Evolutionary conservation across 2,113 vertebrate genomes (phyloP).

Genomic region (Percina caprodes): DNA sequence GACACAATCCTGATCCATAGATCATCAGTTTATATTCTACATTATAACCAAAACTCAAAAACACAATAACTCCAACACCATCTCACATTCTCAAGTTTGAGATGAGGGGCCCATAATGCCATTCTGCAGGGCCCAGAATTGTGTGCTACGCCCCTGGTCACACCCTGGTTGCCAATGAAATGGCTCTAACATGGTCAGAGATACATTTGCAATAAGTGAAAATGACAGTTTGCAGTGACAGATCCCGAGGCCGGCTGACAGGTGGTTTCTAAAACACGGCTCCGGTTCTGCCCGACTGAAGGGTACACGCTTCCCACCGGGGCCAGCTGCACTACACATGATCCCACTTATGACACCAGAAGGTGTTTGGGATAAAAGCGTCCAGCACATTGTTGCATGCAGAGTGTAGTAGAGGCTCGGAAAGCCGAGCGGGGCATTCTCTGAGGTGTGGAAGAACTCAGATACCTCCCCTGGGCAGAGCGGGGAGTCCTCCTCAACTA

Average conservation of each 20-base stretch:
- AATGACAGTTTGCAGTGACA: background rate
- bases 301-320: constrained; percentile 31
- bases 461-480: constrained; percentile 54
- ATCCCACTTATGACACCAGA: constrained; percentile 52
- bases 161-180: no score
- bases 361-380: constrained; percentile 56
- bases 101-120: no score
- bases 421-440: constrained; percentile 55
- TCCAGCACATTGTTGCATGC: constrained; percentile 53
- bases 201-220: background rate
- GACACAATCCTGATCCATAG: no score
- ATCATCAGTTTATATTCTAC: no score
- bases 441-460: constrained; percentile 36
- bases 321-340: constrained; percentile 52
- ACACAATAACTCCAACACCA: no score
- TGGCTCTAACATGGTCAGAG: background rate
- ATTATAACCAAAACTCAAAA: no score
- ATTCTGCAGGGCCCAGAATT: no score
- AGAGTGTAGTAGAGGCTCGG: constrained; percentile 55
- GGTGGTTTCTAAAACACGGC: constrained; percentile 35
- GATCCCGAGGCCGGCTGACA: constrained; percentile 28
- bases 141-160: no score
- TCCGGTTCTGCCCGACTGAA: background rate
- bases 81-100: no score
- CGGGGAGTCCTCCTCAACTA: constrained; percentile 36